Percentiles rank a stretch among this genome's conserved stretches.
phyloP scores from a whole-genome alignment of 2,797 vertebrate genomes.

The Adrianichthys oophorus region DNA sequence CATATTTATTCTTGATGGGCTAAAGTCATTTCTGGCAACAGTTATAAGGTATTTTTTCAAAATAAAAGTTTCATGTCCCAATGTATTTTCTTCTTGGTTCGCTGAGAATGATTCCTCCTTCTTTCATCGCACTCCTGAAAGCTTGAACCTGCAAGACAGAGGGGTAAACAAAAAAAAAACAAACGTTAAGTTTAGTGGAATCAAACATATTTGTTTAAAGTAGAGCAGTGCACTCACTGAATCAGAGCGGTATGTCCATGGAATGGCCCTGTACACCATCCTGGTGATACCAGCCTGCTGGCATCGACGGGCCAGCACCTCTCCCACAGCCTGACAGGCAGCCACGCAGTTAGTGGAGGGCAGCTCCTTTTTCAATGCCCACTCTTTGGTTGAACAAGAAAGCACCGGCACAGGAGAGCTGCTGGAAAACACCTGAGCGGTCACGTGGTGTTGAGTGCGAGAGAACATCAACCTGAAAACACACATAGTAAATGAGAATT shows the following conservation, averaged over 20 bases:
- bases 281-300: conserved; percentile 88
- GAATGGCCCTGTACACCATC: conserved; percentile 83
- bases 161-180: conserved; percentile 2
- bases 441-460: conserved; percentile 83
- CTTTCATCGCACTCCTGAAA: conserved; percentile 84
- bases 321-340: conserved; percentile 87
- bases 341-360: conserved; percentile 80
- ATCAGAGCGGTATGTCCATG: conserved; percentile 82
- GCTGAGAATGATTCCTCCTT: conserved; percentile 83
- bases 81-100: conserved; percentile 86
- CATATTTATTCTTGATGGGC: no score
- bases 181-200: neutral
- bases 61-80: conserved; percentile 32
- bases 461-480: conserved; percentile 81
- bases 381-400: conserved; percentile 90
- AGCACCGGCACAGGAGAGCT: conserved; percentile 79
- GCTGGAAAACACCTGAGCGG: conserved; percentile 82
- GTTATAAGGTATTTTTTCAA: conserved; percentile 10
- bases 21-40: neutral
- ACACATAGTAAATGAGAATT: neutral
- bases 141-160: conserved; percentile 79
- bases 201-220: neutral
- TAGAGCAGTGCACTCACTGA: conserved; percentile 63
- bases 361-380: conserved; percentile 89
- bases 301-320: conserved; percentile 88